These are phyloP conservation scores for Celastrina argiolus DNA, from an alignment of 2,888 invertebrate species.

Conservation along the genomic window DNA sequence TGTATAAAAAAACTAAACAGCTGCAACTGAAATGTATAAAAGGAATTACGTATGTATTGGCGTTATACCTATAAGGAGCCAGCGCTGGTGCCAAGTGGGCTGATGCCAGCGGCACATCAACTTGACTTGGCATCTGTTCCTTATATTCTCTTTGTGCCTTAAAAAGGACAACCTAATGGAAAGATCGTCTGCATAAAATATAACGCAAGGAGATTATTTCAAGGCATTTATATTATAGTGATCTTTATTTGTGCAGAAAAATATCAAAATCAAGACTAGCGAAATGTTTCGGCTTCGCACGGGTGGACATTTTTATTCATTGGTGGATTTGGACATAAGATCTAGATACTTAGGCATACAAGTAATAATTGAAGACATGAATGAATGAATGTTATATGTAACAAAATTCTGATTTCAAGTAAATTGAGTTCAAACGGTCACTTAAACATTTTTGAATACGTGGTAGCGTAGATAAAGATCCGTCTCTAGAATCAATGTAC, in stretches of 20 bases:
- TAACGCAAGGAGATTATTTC: neutral
- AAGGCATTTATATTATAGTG: neutral
- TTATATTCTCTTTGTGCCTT: conserved; percentile 26
- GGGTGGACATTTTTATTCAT: no score
- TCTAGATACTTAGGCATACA: no score
- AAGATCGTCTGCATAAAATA: conserved; percentile 17
- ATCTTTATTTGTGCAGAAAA: neutral
- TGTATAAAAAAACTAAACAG: neutral
- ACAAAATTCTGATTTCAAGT: no score
- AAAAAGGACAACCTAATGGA: conserved; percentile 24
- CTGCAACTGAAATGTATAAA: conserved; percentile 1
- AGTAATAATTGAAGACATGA: no score
- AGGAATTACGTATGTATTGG: conserved; percentile 20
- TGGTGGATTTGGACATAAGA: no score
- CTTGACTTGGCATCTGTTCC: conserved; percentile 36
- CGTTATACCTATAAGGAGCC: conserved; percentile 21
- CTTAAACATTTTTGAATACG: no score
- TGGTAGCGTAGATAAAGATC: no score
- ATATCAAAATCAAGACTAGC: no score
- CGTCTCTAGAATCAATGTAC: no score
- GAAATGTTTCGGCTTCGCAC: no score
- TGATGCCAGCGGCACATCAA: conserved; percentile 36
- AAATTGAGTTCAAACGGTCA: no score
- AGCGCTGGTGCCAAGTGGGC: conserved; percentile 36
- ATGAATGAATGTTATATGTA: no score